phyloP scores from a whole-genome alignment of 2,888 invertebrate genomes.

The Unio delphinus region DNA sequence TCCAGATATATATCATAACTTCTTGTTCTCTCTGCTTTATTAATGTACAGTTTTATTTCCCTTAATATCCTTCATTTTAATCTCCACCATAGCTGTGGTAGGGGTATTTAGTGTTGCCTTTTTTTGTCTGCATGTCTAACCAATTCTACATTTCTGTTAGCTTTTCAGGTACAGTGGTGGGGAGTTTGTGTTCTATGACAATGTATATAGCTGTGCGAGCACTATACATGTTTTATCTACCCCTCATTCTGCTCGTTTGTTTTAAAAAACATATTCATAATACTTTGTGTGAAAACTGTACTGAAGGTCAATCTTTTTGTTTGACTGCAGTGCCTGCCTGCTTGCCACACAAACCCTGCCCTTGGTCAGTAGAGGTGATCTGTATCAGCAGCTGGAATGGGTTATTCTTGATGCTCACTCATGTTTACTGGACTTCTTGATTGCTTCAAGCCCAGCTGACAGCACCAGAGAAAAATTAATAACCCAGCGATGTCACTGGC shows the following conservation, averaged over 20 bases:
- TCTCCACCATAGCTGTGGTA: too few species aligned
- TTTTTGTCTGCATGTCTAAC: too few species aligned
- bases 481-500: constrained; percentile 59
- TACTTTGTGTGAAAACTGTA: constrained; percentile 5
- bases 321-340: constrained; percentile 58
- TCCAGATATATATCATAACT: too few species aligned
- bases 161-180: too few species aligned
- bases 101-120: too few species aligned
- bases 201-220: background rate
- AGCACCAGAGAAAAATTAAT: constrained; percentile 45
- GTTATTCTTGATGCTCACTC: constrained; percentile 68
- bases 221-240: background rate
- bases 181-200: too few species aligned
- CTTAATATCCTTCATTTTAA: too few species aligned
- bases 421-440: constrained; percentile 56
- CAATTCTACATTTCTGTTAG: too few species aligned
- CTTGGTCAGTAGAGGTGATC: constrained; percentile 60
- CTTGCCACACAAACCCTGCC: constrained; percentile 62
- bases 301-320: background rate
- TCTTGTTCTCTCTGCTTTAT: background rate
- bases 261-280: background rate
- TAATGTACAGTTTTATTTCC: too few species aligned
- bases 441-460: constrained; percentile 42
- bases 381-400: constrained; percentile 68
- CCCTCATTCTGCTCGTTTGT: too few species aligned